phyloP scores from a whole-genome alignment of 2,113 vertebrate species.

The Athene cunicularia region DNA sequence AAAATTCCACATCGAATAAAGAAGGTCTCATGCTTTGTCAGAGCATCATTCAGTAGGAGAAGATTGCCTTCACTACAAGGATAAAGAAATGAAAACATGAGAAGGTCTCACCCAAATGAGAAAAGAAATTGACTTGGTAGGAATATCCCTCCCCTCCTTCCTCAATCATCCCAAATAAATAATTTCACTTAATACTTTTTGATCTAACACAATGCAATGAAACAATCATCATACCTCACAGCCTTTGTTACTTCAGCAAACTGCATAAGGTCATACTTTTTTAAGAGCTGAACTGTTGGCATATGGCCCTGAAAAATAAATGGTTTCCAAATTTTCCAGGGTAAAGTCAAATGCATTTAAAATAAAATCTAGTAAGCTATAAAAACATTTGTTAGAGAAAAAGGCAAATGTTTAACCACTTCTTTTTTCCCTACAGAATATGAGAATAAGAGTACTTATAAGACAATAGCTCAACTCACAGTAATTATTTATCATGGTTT shows the following conservation, averaged over 20 bases:
- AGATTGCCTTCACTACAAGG: slow-evolving; percentile 91
- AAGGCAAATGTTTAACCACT: background rate
- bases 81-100: background rate
- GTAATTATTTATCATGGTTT: background rate
- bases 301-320: slow-evolving; percentile 89
- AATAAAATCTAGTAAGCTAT: background rate
- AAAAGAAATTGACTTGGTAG: background rate
- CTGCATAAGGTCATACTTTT: slow-evolving; percentile 96
- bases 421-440: background rate
- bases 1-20: slow-evolving; percentile 99
- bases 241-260: slow-evolving; percentile 93
- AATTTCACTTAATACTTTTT: background rate
- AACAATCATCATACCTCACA: slow-evolving; percentile 82
- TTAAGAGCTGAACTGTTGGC: slow-evolving; percentile 90
- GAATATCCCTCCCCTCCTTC: background rate
- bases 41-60: slow-evolving; percentile 89
- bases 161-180: background rate
- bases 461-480: background rate
- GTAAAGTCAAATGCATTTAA: background rate
- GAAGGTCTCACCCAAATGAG: background rate
- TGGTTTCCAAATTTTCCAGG: background rate
- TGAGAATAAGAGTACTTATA: background rate
- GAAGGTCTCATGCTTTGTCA: slow-evolving; percentile 93
- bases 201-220: background rate
- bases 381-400: background rate